These are phyloP conservation scores for Drosophila colorata DNA, from an alignment of 2,888 invertebrate species.

Conservation along the genomic window DNA sequence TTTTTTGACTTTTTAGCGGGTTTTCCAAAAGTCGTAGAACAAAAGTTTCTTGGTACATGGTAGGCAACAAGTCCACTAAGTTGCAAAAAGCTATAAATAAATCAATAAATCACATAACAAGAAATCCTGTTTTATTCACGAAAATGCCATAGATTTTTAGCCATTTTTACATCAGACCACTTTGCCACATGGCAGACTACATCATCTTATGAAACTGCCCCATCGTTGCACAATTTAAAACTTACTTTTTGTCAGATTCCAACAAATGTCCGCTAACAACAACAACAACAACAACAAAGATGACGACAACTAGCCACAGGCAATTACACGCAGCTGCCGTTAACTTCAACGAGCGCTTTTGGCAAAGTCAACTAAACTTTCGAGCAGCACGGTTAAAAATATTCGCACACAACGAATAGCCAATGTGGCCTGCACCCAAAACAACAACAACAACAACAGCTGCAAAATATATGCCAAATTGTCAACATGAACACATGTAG, in stretches of 20 bases:
- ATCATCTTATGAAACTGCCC: conserved; percentile 2
- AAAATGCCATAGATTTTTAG: too few relatives aligned
- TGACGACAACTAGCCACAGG: conserved; percentile 15
- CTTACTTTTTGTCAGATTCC: conserved; percentile 22
- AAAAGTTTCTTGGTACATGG: too few relatives aligned
- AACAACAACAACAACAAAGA: background rate
- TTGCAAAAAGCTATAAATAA: too few relatives aligned
- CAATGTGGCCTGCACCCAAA: conserved; percentile 47
- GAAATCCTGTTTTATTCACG: background rate
- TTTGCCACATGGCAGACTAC: background rate
- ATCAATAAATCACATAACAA: too few relatives aligned
- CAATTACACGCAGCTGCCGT: conserved; percentile 56
- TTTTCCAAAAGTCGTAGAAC: too few relatives aligned
- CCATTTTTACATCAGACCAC: background rate
- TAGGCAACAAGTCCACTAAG: too few relatives aligned
- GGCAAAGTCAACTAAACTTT: conserved; percentile 66
- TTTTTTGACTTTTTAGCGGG: too few relatives aligned
- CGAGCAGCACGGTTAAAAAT: conserved; percentile 8
- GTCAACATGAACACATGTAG: conserved; percentile 57
- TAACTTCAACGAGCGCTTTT: conserved; percentile 47
- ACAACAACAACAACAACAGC: conserved; percentile 16
- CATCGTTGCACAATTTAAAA: conserved; percentile 13
- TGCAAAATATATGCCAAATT: conserved; percentile 60
- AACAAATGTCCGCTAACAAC: conserved; percentile 37
- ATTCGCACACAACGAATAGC: conserved; percentile 4